Percentiles rank a stretch among this genome's conserved stretches.
Conservation (phyloP, 2,888 invertebrate genomes). For the Copidosoma aretas region DNA sequence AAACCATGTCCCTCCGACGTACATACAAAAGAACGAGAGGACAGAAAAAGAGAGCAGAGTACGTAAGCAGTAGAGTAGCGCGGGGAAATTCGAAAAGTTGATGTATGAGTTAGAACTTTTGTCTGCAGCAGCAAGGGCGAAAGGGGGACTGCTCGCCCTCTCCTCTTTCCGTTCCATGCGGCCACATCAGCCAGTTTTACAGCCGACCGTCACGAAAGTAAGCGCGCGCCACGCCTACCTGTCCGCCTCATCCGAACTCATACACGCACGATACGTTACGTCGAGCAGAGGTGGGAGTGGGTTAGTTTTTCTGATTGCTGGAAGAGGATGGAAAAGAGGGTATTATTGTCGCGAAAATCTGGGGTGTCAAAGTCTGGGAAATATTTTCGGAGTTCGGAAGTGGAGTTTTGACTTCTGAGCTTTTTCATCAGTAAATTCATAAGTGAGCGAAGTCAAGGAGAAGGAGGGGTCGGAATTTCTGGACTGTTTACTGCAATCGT, state of each 20-base stretch:
- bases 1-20: background rate
- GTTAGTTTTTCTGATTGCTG: too few relatives aligned
- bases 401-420: too few relatives aligned
- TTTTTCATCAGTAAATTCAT: too few relatives aligned
- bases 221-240: slow-evolving; percentile 1
- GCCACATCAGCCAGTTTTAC: slow-evolving; percentile 39
- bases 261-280: too few relatives aligned
- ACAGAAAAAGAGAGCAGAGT: background rate
- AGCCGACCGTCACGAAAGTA: slow-evolving; percentile 45
- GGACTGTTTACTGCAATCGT: too few relatives aligned
- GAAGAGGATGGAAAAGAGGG: too few relatives aligned
- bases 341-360: too few relatives aligned
- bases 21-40: background rate
- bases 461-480: too few relatives aligned
- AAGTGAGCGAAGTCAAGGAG: too few relatives aligned
- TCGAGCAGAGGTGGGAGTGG: too few relatives aligned
- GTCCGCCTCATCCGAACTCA: slow-evolving; percentile 42
- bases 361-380: too few relatives aligned
- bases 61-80: background rate
- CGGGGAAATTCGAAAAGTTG: slow-evolving; percentile 42
- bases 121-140: background rate
- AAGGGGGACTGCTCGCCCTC: background rate
- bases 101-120: slow-evolving; percentile 38
- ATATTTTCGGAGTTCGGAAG: too few relatives aligned
- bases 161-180: background rate